Evolutionary conservation across 2,797 vertebrate genomes (phyloP).

Genomic region (Sitta carolinensis): DNA sequence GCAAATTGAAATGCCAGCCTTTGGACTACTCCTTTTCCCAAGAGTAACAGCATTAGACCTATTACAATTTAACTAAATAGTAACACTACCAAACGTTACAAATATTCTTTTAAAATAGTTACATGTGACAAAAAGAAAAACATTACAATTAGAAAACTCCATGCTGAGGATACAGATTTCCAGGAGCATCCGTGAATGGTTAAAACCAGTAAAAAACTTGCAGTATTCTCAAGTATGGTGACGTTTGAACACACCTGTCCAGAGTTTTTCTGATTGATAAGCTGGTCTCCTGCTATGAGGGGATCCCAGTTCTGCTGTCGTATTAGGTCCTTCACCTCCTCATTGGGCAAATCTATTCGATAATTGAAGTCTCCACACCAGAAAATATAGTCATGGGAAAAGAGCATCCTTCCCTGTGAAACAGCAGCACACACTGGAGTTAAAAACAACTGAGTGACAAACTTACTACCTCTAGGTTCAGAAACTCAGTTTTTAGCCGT

Average conservation of each 20-base stretch:
- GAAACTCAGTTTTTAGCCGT: not conserved
- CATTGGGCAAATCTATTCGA: slow-evolving; percentile 92
- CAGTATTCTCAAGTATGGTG: not conserved
- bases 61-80: not conserved
- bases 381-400: slow-evolving; percentile 97
- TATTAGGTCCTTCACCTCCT: slow-evolving; percentile 97
- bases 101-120: not conserved
- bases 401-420: slow-evolving; percentile 90
- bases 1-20: not conserved
- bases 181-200: not conserved
- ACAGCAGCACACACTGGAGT: not conserved
- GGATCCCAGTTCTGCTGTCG: slow-evolving; percentile 93
- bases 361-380: slow-evolving; percentile 99
- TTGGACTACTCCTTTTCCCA: not conserved
- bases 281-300: slow-evolving; percentile 92
- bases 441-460: not conserved
- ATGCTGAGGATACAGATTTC: not conserved
- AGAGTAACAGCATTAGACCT: not conserved
- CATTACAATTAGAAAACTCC: not conserved
- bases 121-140: not conserved
- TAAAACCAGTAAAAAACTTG: not conserved
- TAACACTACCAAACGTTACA: not conserved
- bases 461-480: not conserved
- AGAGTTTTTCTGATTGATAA: slow-evolving; percentile 91
- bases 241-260: slow-evolving; percentile 80